phyloP scores from a whole-genome alignment of 2,113 vertebrate species.

The Orycteropus afer region DNA sequence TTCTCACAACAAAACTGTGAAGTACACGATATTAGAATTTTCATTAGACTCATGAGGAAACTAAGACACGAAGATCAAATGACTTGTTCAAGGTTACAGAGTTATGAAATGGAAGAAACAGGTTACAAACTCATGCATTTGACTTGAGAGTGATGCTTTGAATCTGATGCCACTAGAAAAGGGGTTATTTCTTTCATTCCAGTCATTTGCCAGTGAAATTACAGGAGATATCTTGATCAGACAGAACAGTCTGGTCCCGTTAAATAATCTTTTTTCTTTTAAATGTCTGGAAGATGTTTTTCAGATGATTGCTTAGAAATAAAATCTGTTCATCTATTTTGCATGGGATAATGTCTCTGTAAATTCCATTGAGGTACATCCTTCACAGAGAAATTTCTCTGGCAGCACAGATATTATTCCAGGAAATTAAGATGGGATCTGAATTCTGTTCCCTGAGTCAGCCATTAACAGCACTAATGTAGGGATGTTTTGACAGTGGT shows the following conservation, averaged over 20 bases:
- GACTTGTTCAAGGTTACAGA: not conserved
- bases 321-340: not conserved
- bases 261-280: not conserved
- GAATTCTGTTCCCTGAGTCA: not conserved
- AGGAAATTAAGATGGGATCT: constrained; percentile 2
- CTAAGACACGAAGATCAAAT: not conserved
- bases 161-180: not conserved
- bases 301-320: not conserved
- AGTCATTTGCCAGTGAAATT: constrained; percentile 4
- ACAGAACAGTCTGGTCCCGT: not conserved
- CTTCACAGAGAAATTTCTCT: not conserved
- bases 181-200: not conserved
- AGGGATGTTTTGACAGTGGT: not conserved
- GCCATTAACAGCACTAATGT: not conserved
- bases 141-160: constrained; percentile 4
- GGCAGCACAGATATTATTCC: not conserved
- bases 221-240: not conserved
- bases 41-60: not conserved
- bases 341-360: not conserved
- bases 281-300: not conserved
- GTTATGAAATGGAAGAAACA: not conserved
- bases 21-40: not conserved
- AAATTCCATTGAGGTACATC: not conserved
- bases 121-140: not conserved
- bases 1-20: too few relatives aligned